These are phyloP conservation scores for Drosophila equinoxialis DNA, from an alignment of 1,140 invertebrate species.

Conservation along the genomic window DNA sequence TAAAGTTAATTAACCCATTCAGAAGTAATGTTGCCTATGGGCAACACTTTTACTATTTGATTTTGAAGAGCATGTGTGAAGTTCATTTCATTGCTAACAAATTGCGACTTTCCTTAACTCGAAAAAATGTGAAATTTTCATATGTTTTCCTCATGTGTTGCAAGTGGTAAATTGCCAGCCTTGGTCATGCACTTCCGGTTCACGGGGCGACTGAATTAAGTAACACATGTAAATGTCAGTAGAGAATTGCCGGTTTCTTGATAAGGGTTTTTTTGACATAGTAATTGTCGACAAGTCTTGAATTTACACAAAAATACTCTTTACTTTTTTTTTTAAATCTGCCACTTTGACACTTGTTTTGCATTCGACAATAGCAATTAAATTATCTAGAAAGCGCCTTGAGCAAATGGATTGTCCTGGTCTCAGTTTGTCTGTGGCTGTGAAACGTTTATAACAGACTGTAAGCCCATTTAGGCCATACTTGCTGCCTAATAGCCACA, in stretches of 20 bases:
- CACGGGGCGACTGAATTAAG: slow-evolving; percentile 29
- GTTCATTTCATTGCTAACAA: too few relatives aligned
- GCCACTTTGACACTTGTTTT: background rate
- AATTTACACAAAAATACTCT: background rate
- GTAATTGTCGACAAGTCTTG: slow-evolving; percentile 38
- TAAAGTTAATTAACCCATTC: too few relatives aligned
- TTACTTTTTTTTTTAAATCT: background rate
- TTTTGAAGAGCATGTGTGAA: slow-evolving; percentile 4
- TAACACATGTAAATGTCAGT: slow-evolving; percentile 59
- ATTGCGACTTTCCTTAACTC: too few relatives aligned
- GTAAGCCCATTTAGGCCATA: slow-evolving; percentile 34
- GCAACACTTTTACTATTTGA: too few relatives aligned
- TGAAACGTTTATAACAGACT: slow-evolving; percentile 38
- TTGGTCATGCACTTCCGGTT: slow-evolving; percentile 65
- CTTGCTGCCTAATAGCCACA: slow-evolving; percentile 26
- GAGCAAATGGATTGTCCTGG: slow-evolving; percentile 22
- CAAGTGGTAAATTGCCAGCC: slow-evolving; percentile 37
- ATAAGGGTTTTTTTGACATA: slow-evolving; percentile 35
- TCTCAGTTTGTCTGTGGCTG: slow-evolving; percentile 22
- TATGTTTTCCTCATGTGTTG: slow-evolving; percentile 45
- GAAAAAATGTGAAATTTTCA: background rate
- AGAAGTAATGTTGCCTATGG: too few relatives aligned
- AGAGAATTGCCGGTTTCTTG: slow-evolving; percentile 13
- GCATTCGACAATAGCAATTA: background rate
- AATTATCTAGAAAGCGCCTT: slow-evolving; percentile 20